These are phyloP conservation scores for Sesamia inferens DNA, from an alignment of 2,888 invertebrate species.

Conservation along the genomic window DNA sequence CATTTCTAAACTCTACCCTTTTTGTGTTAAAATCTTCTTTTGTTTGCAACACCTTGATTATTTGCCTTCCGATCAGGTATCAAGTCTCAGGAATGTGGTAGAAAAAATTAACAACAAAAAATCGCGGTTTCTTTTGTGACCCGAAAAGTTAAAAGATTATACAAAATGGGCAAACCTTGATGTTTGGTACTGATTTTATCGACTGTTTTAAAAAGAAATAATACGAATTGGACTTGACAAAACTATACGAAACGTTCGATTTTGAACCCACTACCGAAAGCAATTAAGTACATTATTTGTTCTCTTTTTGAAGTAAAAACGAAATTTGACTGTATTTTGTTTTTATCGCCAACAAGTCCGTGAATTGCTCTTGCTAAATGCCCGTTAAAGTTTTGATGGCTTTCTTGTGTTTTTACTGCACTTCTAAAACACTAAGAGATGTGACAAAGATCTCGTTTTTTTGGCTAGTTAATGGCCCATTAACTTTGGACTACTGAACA, in stretches of 20 bases:
- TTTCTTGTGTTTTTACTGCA: conserved; percentile 74
- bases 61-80: conserved; percentile 80
- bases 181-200: conserved; percentile 84
- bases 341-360: conserved; percentile 73
- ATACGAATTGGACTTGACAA: conserved; percentile 51
- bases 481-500: conserved; percentile 49
- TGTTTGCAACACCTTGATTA: conserved; percentile 49
- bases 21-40: conserved; percentile 37
- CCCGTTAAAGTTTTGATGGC: conserved; percentile 78
- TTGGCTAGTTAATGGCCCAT: conserved; percentile 32
- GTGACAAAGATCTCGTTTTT: conserved; percentile 50
- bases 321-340: conserved; percentile 41
- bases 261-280: conserved; percentile 27
- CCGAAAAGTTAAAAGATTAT: conserved; percentile 80
- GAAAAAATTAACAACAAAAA: conserved; percentile 77
- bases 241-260: conserved; percentile 21
- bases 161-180: conserved; percentile 81
- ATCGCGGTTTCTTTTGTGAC: conserved; percentile 84
- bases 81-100: conserved; percentile 77
- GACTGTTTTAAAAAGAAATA: conserved; percentile 74
- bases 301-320: background rate
- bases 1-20: conserved; percentile 70
- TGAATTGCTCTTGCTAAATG: conserved; percentile 79
- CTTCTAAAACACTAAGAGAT: conserved; percentile 49
- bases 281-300: conserved; percentile 29